Evolutionary conservation across 2,888 invertebrate genomes (phyloP).

Genomic region (Trichopria drosophilae): DNA sequence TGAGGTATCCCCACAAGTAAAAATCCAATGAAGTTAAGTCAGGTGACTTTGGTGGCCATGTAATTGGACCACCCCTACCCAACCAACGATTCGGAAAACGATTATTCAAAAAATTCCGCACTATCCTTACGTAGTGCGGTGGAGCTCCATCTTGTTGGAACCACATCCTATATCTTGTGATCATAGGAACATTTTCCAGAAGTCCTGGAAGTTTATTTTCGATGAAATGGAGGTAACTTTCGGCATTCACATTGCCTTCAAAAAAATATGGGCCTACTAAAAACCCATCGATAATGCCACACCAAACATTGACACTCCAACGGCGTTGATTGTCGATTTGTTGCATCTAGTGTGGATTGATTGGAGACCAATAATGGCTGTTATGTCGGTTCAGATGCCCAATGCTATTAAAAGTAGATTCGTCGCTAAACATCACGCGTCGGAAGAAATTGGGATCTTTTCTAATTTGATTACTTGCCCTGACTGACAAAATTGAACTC

Average conservation of each 20-base stretch:
- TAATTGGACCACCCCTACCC: conserved; percentile 23
- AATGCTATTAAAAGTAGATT: conserved; percentile 12
- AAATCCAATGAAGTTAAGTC: conserved; percentile 27
- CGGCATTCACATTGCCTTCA: conserved; percentile 26
- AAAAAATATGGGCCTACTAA: conserved; percentile 29
- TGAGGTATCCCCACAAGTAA: conserved; percentile 22
- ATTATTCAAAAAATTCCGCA: conserved; percentile 19
- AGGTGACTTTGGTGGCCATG: conserved; percentile 30
- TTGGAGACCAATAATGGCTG: conserved; percentile 19
- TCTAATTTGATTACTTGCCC: conserved; percentile 1
- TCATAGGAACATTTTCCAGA: no score
- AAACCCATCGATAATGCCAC: conserved; percentile 24
- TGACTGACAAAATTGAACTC: conserved; percentile 12
- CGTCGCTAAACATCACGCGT: conserved; percentile 14
- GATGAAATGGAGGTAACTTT: conserved; percentile 19
- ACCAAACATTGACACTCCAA: conserved; percentile 28
- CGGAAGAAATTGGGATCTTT: conserved; percentile 12
- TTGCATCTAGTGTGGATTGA: conserved; percentile 39
- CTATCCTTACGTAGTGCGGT: no score
- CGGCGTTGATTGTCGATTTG: conserved; percentile 37
- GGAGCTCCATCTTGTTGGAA: no score
- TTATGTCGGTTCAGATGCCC: conserved; percentile 16
- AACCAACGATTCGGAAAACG: conserved; percentile 25
- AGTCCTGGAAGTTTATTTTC: no score
- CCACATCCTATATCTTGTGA: no score